Evolutionary conservation across 2,888 invertebrate genomes (phyloP).

Genomic region (Caenorhabditis macrosperma): DNA sequence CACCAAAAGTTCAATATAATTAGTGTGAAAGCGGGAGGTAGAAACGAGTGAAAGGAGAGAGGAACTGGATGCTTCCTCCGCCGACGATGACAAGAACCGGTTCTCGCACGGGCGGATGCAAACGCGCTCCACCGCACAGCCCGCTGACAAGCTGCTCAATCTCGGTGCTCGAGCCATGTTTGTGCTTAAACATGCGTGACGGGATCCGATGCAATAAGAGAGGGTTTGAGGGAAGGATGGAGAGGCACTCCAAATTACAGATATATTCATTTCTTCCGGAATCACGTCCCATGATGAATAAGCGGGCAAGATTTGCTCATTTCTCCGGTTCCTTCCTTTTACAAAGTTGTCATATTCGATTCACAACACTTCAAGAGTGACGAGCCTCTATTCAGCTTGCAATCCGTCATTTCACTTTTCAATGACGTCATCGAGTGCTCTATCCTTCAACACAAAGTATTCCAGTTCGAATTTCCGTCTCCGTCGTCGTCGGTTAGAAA

Average conservation of each 20-base stretch:
- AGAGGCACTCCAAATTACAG: constrained; percentile 2
- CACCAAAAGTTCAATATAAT: constrained; percentile 23
- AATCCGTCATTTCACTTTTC: constrained; percentile 32
- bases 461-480: constrained; percentile 46
- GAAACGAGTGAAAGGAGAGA: constrained; percentile 17
- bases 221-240: not conserved
- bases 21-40: constrained; percentile 34
- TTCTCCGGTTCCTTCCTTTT: not conserved
- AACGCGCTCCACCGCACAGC: constrained; percentile 17
- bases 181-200: constrained; percentile 8
- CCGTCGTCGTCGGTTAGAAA: not conserved
- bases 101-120: constrained; percentile 10
- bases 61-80: constrained; percentile 23
- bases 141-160: not conserved
- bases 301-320: not conserved
- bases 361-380: constrained; percentile 21
- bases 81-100: constrained; percentile 39
- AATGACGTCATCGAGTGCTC: constrained; percentile 42
- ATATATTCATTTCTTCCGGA: not conserved
- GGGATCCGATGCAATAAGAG: not conserved
- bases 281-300: not conserved
- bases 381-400: constrained; percentile 16
- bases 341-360: constrained; percentile 2
- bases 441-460: constrained; percentile 24
- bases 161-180: not conserved